A percentile compares a stretch with the other conserved stretches of the same genome.
These are phyloP conservation scores for Xylota sylvarum DNA, from an alignment of 2,888 invertebrate species.

Conservation along the genomic window DNA sequence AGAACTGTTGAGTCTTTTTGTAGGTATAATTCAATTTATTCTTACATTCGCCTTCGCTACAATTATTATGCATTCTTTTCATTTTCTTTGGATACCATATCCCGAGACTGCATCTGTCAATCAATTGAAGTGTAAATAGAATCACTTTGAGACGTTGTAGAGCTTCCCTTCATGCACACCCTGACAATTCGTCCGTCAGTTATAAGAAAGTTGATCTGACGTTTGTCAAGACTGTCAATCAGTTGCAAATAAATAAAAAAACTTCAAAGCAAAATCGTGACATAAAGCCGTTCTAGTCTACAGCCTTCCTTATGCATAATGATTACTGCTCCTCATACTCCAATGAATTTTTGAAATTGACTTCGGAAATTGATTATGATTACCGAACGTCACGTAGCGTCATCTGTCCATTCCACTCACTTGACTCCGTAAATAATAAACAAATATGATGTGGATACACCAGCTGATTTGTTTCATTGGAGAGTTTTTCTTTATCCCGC, in stretches of 20 bases:
- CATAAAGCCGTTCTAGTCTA: conserved; percentile 13
- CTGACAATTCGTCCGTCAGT: conserved; percentile 42
- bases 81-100: conserved; percentile 20
- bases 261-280: neutral
- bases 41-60: no score
- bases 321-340: conserved; percentile 16
- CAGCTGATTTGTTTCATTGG: conserved; percentile 25
- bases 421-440: conserved; percentile 26
- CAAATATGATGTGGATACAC: conserved; percentile 8
- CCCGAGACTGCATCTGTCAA: conserved; percentile 39
- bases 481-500: neutral
- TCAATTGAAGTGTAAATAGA: conserved; percentile 42
- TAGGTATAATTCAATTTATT: no score
- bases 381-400: conserved; percentile 9
- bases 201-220: conserved; percentile 38
- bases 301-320: neutral
- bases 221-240: conserved; percentile 42
- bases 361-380: conserved; percentile 61
- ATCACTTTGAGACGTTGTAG: conserved; percentile 38
- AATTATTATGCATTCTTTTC: neutral
- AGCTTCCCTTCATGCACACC: conserved; percentile 21
- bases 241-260: conserved; percentile 16
- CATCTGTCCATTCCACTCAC: conserved; percentile 1
- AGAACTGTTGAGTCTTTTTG: no score
- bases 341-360: conserved; percentile 53